Evolutionary conservation across 2,797 vertebrate species (phyloP).

Genomic region (Iguana delicatissima): DNA sequence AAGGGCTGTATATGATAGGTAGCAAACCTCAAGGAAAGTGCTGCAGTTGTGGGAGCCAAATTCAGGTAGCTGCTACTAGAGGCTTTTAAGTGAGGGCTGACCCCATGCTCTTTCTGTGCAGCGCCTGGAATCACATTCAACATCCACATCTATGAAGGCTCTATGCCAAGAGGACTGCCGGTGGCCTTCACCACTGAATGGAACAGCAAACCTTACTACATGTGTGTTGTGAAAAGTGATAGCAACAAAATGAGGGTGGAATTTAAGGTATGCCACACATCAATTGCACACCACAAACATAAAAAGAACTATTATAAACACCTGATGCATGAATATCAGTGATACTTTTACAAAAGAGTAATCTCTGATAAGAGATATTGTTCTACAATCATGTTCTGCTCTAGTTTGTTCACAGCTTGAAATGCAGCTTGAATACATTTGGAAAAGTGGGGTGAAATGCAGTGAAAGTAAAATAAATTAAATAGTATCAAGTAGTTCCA

Average conservation of each 20-base stretch:
- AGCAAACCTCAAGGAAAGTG: accelerated
- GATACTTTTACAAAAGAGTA: neutral
- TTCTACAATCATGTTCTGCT: neutral
- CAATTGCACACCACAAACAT: neutral
- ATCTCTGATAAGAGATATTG: too few relatives aligned
- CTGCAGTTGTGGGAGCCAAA: neutral
- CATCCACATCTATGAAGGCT: conserved; percentile 68
- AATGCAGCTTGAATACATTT: neutral
- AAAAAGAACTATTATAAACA: neutral
- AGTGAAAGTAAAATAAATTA: neutral
- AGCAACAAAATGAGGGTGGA: conserved; percentile 15
- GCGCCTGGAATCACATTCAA: conserved; percentile 69
- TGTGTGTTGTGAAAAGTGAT: conserved; percentile 58
- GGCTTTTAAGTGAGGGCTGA: neutral
- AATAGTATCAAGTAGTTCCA: neutral
- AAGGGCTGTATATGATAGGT: neutral
- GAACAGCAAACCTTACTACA: conserved; percentile 57
- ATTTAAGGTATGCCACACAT: conserved; percentile 58
- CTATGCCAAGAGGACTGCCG: conserved; percentile 21
- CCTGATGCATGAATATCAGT: neutral
- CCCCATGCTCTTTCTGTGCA: conserved; percentile 13
- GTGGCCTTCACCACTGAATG: conserved; percentile 66
- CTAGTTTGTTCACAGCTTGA: neutral
- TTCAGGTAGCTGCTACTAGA: neutral
- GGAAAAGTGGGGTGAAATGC: neutral